Conservation (phyloP, 2,797 vertebrate species). For the Intellagama lesueurii region DNA sequence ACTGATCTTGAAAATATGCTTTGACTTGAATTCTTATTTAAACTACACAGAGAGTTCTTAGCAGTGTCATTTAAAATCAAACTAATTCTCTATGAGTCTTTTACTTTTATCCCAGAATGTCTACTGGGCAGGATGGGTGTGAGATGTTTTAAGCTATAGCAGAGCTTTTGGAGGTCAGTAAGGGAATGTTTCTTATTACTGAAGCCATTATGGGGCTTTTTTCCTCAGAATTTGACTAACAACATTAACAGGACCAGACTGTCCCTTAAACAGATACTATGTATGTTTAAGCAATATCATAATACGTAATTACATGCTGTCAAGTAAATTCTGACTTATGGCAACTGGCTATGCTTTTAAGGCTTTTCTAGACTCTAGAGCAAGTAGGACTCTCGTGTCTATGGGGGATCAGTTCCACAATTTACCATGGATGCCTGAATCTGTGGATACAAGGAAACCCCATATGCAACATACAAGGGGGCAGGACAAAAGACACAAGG, state of each 20-base stretch:
- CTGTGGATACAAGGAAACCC: too few relatives aligned
- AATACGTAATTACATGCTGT: too few relatives aligned
- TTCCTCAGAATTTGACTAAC: neutral
- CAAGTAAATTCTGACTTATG: too few relatives aligned
- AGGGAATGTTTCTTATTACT: conserved; percentile 2
- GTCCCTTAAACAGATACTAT: neutral
- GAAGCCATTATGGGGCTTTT: neutral
- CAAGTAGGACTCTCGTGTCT: too few relatives aligned
- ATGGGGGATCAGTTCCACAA: too few relatives aligned
- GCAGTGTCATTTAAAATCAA: neutral
- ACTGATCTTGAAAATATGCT: conserved; percentile 44
- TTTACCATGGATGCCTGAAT: too few relatives aligned
- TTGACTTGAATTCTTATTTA: conserved; percentile 2
- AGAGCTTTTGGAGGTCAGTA: neutral
- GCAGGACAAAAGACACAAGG: too few relatives aligned
- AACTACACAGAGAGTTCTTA: neutral
- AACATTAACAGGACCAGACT: neutral
- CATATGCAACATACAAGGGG: too few relatives aligned
- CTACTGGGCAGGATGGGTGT: neutral
- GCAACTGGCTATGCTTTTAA: too few relatives aligned
- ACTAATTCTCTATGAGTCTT: neutral
- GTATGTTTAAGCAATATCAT: neutral
- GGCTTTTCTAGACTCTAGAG: neutral
- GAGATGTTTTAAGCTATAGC: neutral
- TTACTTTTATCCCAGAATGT: neutral